These are phyloP conservation scores for Myrmecobius fasciatus DNA, from an alignment of 2,113 vertebrate genomes.

Conservation along the genomic window DNA sequence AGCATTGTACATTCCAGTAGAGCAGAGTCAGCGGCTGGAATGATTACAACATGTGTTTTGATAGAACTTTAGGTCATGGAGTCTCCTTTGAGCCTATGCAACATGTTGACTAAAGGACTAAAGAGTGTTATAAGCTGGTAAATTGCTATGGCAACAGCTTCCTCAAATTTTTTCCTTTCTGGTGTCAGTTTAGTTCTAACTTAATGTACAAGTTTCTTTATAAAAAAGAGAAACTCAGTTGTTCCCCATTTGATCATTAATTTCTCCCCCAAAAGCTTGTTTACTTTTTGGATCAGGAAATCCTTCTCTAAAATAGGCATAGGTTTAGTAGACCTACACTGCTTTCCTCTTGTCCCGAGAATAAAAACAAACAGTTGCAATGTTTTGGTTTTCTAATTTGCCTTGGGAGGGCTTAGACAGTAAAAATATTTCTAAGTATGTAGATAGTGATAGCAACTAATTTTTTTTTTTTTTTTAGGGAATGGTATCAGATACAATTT, in stretches of 20 bases:
- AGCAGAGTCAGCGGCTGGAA: background rate
- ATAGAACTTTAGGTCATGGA: background rate
- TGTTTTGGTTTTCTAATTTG: background rate
- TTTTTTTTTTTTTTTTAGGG: background rate
- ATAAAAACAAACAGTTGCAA: background rate
- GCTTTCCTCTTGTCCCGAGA: background rate
- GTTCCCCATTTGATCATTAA: background rate
- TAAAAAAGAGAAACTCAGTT: background rate
- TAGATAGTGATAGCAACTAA: background rate
- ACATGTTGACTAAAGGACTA: background rate
- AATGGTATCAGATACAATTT: background rate
- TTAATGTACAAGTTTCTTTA: background rate
- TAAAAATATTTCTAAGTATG: background rate
- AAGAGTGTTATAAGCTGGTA: background rate
- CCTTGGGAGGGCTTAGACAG: background rate
- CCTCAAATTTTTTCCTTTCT: background rate
- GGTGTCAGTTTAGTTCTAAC: background rate
- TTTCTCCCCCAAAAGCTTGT: background rate
- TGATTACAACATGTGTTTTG: background rate
- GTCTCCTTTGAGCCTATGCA: background rate
- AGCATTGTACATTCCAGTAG: background rate
- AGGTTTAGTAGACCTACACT: background rate
- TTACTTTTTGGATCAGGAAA: background rate
- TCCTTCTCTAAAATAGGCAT: background rate
- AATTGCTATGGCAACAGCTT: background rate